Conservation (phyloP, 2,797 vertebrate species). For the Sandelia bainsii region DNA sequence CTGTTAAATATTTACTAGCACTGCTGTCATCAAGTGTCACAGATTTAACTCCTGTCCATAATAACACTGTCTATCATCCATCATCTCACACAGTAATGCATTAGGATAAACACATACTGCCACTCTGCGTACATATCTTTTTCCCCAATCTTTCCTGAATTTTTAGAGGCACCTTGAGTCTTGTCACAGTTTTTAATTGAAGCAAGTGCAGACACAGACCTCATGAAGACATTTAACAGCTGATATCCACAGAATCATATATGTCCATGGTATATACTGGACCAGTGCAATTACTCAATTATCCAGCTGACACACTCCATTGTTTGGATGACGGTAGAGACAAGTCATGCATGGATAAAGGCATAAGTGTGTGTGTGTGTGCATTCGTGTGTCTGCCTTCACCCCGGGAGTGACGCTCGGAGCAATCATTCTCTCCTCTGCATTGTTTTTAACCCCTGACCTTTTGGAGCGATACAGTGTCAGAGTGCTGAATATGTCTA, state of each 20-base stretch:
- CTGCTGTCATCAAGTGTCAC: conserved; percentile 60
- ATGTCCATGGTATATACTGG: conserved; percentile 32
- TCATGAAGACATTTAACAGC: conserved; percentile 58
- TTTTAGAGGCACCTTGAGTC: neutral
- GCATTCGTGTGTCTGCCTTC: conserved; percentile 36
- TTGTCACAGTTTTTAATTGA: conserved; percentile 7
- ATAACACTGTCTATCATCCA: conserved; percentile 15
- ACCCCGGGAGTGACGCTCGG: conserved; percentile 66
- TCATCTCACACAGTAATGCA: conserved; percentile 4
- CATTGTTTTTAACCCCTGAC: conserved; percentile 81
- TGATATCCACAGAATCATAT: conserved; percentile 44
- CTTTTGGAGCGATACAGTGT: conserved; percentile 66
- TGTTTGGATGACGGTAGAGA: conserved; percentile 67
- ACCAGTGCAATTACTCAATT: conserved; percentile 60
- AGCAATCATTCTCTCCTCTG: conserved; percentile 76
- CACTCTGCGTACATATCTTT: neutral
- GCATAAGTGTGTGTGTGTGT: conserved; percentile 28
- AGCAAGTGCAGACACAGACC: conserved; percentile 6
- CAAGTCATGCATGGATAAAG: conserved; percentile 77
- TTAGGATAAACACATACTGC: conserved; percentile 3
- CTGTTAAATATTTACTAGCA: conserved; percentile 80
- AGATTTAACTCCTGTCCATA: conserved; percentile 34
- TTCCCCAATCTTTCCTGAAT: conserved; percentile 19
- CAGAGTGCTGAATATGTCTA: conserved; percentile 76
- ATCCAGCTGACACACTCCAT: conserved; percentile 63